Evolutionary conservation across 2,797 vertebrate species (phyloP).

Genomic region (Columba guinea): DNA sequence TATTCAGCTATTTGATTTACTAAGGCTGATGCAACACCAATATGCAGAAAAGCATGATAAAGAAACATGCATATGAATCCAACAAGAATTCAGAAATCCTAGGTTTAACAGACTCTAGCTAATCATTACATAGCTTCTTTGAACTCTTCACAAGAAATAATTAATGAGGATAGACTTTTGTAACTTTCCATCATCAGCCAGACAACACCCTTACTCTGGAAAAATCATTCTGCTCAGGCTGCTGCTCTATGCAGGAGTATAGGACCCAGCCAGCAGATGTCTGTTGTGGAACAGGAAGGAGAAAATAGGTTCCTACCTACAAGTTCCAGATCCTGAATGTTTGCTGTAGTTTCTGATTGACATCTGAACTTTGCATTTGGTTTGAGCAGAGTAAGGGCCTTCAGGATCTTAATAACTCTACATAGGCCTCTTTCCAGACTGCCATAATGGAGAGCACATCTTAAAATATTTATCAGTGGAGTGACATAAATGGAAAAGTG

Average conservation of each 20-base stretch:
- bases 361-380: not conserved
- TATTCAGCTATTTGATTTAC: not conserved
- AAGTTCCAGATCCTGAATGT: not conserved
- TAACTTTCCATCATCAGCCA: not conserved
- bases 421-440: not conserved
- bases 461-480: not conserved
- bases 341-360: not conserved
- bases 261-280: not conserved
- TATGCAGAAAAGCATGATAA: not conserved
- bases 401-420: not conserved
- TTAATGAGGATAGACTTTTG: not conserved
- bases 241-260: not conserved
- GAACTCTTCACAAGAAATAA: not conserved
- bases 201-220: not conserved
- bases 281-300: not conserved
- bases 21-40: not conserved
- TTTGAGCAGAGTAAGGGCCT: not conserved
- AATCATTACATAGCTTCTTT: not conserved
- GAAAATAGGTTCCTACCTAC: not conserved
- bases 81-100: not conserved
- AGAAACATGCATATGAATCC: not conserved
- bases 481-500: fast-evolving
- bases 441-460: fast-evolving
- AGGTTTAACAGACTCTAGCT: not conserved
- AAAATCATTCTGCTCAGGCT: not conserved